Evolutionary conservation across 1,140 invertebrate species (phyloP), one percentile per base, ranked within the genome.

Genomic region (Drosophila erecta): DNA sequence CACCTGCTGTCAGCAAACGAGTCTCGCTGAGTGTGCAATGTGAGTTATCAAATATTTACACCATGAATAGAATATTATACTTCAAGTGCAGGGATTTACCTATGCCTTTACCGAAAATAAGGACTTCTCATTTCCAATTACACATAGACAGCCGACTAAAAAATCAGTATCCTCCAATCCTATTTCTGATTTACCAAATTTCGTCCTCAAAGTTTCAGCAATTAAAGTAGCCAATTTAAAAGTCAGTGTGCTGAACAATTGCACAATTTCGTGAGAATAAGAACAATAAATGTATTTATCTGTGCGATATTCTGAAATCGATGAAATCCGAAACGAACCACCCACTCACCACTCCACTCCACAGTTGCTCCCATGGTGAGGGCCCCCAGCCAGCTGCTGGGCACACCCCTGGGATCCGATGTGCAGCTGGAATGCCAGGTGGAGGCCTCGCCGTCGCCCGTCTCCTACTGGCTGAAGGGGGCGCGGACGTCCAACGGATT

Each of bases 21-120:
- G 96, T 98, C 71, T 96, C 95, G 49, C 94, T 97, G 43, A 96
- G 96, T 92, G 96, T 98, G 57, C 97, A 97, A 92, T 98, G 97
- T 98, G 94, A 97, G 96, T 43, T 12, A 6, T n/a, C 8, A 47
- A 47, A 47, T 27, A 37, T 67, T 46, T 5, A 38, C 37, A 14
- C 11, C 12, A 4, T 30, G 30, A 30, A 30, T 10, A 30, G 30
- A 30, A 30, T 30, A 30, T 30, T 30, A 14, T 4, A 4, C 14
- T 38, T 38, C 10, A 20, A 43, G 10, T 43, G 10, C 8, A 43
- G 24, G 4, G 24, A 24, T 24, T 24, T 4, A 24, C 30, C 3
- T 30, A 30, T 3, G 30, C 30, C 8, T 30, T 10, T 30, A 30
- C 30, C 30, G 8, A 30, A 30, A 30, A 30, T 30, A 8, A 10